These are phyloP conservation scores for Lepidocolaptes lacrymiger DNA, from an alignment of 2,797 vertebrate species.

Conservation along the genomic window DNA sequence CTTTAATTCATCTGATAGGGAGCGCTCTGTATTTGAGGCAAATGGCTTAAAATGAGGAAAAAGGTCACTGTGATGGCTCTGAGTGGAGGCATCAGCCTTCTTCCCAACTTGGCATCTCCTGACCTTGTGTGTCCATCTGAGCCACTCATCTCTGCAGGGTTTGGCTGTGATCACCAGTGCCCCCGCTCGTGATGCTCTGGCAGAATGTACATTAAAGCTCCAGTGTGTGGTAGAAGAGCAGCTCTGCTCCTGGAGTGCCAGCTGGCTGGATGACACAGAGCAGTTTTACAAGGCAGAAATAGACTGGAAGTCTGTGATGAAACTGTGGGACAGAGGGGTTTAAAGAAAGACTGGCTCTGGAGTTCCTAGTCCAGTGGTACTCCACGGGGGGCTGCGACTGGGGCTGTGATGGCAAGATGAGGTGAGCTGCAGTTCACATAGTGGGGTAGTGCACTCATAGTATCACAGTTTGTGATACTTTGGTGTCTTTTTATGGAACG, in stretches of 20 bases:
- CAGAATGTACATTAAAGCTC: background rate
- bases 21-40: background rate
- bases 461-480: background rate
- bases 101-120: background rate
- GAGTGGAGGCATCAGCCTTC: background rate
- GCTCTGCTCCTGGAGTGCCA: background rate
- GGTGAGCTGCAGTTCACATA: background rate
- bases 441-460: background rate
- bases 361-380: constrained; percentile 7
- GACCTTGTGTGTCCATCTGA: background rate
- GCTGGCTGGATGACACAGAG: background rate
- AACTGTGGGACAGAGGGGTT: background rate
- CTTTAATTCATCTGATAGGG: background rate
- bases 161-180: background rate
- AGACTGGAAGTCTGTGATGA: background rate
- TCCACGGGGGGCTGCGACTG: background rate
- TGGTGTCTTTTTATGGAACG: constrained; percentile 58
- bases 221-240: background rate
- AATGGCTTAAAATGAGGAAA: background rate
- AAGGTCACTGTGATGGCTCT: background rate
- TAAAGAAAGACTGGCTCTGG: background rate
- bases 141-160: background rate
- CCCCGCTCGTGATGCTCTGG: background rate
- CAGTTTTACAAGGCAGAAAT: background rate
- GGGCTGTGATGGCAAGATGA: constrained; percentile 11